phyloP scores from a whole-genome alignment of 2,113 vertebrate genomes.

The Pelodiscus sinensis region DNA sequence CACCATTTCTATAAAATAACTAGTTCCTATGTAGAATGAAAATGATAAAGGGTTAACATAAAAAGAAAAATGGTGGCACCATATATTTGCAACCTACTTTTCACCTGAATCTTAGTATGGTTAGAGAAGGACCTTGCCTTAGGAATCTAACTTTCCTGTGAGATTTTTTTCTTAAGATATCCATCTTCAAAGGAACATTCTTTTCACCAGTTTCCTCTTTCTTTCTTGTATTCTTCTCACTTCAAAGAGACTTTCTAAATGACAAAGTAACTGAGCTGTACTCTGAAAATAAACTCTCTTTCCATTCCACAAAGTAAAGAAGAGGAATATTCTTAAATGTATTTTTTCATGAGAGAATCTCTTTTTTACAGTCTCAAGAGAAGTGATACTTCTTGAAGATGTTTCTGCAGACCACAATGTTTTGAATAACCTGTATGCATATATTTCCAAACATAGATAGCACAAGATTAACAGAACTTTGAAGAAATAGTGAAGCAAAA shows the following conservation, averaged over 20 bases:
- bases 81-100: neutral
- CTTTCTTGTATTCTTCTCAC: neutral
- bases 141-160: neutral
- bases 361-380: neutral
- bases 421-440: neutral
- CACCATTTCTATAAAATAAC: neutral
- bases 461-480: neutral
- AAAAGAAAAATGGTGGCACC: neutral
- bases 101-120: neutral
- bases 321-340: neutral
- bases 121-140: neutral
- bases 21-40: neutral
- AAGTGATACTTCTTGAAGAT: neutral
- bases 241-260: constrained; percentile 2
- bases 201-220: neutral
- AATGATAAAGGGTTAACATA: neutral
- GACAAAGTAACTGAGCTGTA: neutral
- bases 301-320: neutral
- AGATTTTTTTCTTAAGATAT: neutral
- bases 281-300: neutral
- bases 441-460: neutral
- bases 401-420: neutral
- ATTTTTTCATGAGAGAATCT: neutral
- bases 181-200: neutral
- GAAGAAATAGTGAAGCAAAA: neutral